Base-by-base conservation (phyloP, 2,888 invertebrate species). In the Metalampra italica region DNA sequence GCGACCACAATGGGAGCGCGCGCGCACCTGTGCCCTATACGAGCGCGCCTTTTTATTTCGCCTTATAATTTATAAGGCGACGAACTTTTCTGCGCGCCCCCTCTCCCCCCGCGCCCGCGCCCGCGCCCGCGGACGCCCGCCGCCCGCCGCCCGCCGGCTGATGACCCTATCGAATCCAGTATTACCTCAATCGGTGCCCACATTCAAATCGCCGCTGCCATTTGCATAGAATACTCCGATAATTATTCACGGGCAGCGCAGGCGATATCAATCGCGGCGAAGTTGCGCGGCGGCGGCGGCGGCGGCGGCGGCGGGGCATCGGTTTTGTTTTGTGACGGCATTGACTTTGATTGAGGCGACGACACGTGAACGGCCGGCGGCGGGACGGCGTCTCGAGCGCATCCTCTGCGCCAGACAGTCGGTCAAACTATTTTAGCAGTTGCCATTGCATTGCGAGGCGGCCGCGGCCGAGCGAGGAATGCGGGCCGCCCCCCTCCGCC, bases 1-100 rank as follows among this genome's bases (percentile, higher is more conserved):
- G 69, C 71, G 58, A 56, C 71, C 72, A 77, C 82, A 82, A 82
- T 80, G 78, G 75, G 71, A 69, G 73, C 82, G 81, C 82, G 59
- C 64, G 80, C 82, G 82, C 85, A 83, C 86, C 85, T 86, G 87
- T 82, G 82, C 64, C 66, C 65, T 64, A 63, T 66, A 5, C 30
- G 30, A 30, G 5, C 5, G 30, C 7, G 5, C 30, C 59, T 54
- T 51, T 56, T 60, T 60, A 68, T 75, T 75, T 82, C 80, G 66
- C 12, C 12, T 72, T 70, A 66, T 8, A 65, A 70, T 70, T 66
- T 66, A 68, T 62, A 65, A 75, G 71, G 61, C 79, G 75, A 72
- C 77, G 76, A 77, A n/a, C n/a, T n/a, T n/a, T n/a, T n/a, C n/a
- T n/a, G n/a, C 22, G 22, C 32, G 32, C 2, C 32, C 32, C 32